Base-by-base conservation (phyloP, 2,888 invertebrate species). In the Cyclophora albipunctata region DNA sequence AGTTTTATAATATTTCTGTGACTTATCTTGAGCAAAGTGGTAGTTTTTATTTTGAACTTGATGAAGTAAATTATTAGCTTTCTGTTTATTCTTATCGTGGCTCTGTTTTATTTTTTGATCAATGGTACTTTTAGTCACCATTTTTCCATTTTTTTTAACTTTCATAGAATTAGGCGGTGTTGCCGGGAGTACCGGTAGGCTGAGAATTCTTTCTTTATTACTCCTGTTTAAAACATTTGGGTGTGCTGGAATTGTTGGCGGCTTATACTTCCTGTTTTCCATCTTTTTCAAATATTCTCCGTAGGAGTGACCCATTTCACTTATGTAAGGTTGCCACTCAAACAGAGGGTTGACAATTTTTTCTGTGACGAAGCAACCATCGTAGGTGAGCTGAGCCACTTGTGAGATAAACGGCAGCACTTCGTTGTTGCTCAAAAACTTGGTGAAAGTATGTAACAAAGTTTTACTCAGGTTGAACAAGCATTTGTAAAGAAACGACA, bases 331-430 rank as follows among this genome's bases (percentile, higher is more conserved):
- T 57, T 86, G 86, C 87, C 86, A 87, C 42, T 71, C 66, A 60
- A 89, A 74, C 35, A 91, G 69, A 2, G 91, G 90, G 42, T 70
- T 66, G 34, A 90, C 75, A 45, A 91, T 86, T 55, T 84, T 83
- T 42, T 89, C 78, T 3, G 90, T 75, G 34, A 90, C 80, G 59
- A 84, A 91, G 37, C 72, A 78, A 43, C 84, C 83, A 52, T 90
- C 91, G 60, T 90, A 91, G 59, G 76, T 65, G 43, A 67, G 59
- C 60, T 88, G 84, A 37, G 88, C 90, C 52, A 83, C 71, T 71
- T 87, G 79, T 7, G 90, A 80, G 54, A 90, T 77, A 42, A 72
- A 76, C 41, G 81, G 68, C 45, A 90, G 67, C 47, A 83, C 78
- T 63, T 89, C 84, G 60, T 89, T 83, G 49, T 81, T 79, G 40